Evolutionary conservation across 2,888 invertebrate species (phyloP).

Genomic region (Drosophila vallismaia): DNA sequence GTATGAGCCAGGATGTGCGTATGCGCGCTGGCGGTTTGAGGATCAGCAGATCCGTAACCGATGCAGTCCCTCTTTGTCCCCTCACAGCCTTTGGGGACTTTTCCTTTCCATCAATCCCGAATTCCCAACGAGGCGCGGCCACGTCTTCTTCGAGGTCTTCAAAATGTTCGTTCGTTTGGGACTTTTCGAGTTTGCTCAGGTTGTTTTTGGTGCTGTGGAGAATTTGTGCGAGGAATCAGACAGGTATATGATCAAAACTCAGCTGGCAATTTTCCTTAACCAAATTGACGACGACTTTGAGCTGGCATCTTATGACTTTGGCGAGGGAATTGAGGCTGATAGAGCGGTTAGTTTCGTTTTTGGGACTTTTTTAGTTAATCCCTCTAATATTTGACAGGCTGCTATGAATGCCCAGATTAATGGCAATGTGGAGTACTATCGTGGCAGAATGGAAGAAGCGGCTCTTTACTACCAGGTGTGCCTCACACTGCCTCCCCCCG

Average conservation of each 20-base stretch:
- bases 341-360: conserved; percentile 38
- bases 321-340: neutral
- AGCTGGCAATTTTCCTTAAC: conserved; percentile 56
- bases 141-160: conserved; percentile 50
- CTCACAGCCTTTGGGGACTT: conserved; percentile 65
- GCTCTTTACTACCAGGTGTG: conserved; percentile 49
- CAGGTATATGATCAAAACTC: conserved; percentile 62
- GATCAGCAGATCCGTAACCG: conserved; percentile 27
- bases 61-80: conserved; percentile 20
- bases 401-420: conserved; percentile 62
- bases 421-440: conserved; percentile 70
- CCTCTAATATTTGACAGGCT: conserved; percentile 15
- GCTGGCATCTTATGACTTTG: conserved; percentile 17
- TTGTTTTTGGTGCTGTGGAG: conserved; percentile 60
- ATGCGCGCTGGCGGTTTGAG: conserved; percentile 71
- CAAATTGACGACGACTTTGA: conserved; percentile 36
- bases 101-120: conserved; percentile 38
- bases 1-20: conserved; percentile 69
- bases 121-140: conserved; percentile 17
- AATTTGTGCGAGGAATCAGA: conserved; percentile 51
- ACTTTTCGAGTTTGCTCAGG: conserved; percentile 69
- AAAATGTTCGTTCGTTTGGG: conserved; percentile 63
- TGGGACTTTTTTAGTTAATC: neutral
- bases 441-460: conserved; percentile 41
- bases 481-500: neutral